Base-by-base conservation (phyloP, 1,140 invertebrate species). In the Nixonia krombeini region DNA sequence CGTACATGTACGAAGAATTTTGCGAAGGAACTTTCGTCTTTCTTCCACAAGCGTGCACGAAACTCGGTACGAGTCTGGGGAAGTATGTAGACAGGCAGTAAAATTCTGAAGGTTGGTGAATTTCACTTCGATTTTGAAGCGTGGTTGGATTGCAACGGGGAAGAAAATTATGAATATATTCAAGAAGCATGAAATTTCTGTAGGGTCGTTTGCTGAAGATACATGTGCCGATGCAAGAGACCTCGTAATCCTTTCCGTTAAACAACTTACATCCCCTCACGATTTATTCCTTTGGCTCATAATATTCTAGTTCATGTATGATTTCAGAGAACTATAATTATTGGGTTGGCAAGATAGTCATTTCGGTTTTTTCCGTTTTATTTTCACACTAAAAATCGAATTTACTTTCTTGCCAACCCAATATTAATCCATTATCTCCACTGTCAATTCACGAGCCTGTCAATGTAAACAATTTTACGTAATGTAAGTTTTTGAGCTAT, bases 141-240 rank as follows among this genome's bases (percentile, higher is more conserved):
- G 57, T 28, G 44, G 58, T 46, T 61, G 70, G 56, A 57, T 73
- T 61, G 47, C 41, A 25, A 45, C 16, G 49, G 15, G 26, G 12
- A 33, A 16, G 46, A 57, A 59, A 57, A 68, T 74, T 71, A 74
- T 74, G 72, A 74, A 74, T 74, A 74, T 73, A 74, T 73, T 73
- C 72, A 74, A 59, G 57, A 74, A 50, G 45, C 51, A 64, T 41
- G 41, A 73, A 64, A 73, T 74, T 74, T 53, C 45, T 52, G 12
- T 21, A 38, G 46, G 45, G 29, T 62, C 18, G 62, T 62, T 59
- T 41, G 47, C 31, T 41, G 16, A 7, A 42, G 17, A 33, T 18
- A 28, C 15, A 13, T 10, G 13, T 23, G 33, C 26, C 51, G 33
- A 12, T 17, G 13, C 28, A 21, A 18, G 33, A 13, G 28, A 28